A percentile compares a stretch with the other conserved stretches of the same genome.
phyloP scores from a whole-genome alignment of 1,140 invertebrate genomes.

The Atta texana region DNA sequence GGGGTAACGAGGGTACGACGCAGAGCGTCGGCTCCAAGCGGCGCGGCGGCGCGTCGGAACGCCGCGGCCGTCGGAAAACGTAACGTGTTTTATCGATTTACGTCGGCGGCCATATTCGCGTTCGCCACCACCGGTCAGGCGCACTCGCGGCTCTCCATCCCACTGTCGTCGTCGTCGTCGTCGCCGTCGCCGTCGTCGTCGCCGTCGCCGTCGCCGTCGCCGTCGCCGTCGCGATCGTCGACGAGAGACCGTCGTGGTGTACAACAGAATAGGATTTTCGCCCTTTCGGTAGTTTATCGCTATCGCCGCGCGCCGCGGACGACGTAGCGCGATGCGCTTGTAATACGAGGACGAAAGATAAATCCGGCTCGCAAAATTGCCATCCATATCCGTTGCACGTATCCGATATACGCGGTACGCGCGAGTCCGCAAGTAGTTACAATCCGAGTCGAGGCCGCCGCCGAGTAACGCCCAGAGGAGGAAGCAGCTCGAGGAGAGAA shows the following conservation, averaged over 20 bases:
- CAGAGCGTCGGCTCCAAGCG: constrained; percentile 73
- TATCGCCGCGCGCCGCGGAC: constrained; percentile 40
- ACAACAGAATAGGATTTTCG: constrained; percentile 38
- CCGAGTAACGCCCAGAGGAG: constrained; percentile 39
- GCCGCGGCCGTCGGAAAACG: constrained; percentile 76
- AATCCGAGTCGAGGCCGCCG: constrained; percentile 38
- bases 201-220: constrained; percentile 71
- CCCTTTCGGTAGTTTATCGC: neutral
- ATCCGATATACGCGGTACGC: constrained; percentile 5
- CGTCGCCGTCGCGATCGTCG: constrained; percentile 43
- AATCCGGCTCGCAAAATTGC: neutral
- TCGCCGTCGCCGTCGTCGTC: constrained; percentile 73
- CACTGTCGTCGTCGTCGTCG: constrained; percentile 75
- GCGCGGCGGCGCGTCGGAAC: constrained; percentile 67
- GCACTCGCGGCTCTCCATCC: constrained; percentile 81
- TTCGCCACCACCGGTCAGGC: constrained; percentile 79
- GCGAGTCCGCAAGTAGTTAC: constrained; percentile 33
- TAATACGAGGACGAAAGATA: constrained; percentile 61
- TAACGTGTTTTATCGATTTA: constrained; percentile 85
- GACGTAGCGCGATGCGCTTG: constrained; percentile 74
- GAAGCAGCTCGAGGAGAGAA: constrained; percentile 45
- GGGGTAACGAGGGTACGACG: constrained; percentile 59
- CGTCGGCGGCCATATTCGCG: constrained; percentile 82
- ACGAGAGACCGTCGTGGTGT: constrained; percentile 32
- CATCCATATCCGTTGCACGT: neutral